Evolutionary conservation across 2,113 vertebrate genomes (phyloP).

Genomic region (Leucosticte australis): DNA sequence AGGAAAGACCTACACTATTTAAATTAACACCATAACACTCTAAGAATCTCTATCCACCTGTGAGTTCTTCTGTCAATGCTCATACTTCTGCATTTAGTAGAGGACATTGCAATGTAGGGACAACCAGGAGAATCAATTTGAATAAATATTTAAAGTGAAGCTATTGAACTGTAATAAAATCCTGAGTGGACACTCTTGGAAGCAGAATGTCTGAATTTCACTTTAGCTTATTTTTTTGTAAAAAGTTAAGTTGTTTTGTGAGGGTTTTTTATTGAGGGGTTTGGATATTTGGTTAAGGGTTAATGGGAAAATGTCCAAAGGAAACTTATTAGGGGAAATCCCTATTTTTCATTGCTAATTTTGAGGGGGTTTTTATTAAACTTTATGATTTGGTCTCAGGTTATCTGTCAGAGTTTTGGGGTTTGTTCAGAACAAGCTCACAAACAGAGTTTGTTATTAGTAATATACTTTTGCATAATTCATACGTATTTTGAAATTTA

Average conservation of each 20-base stretch:
- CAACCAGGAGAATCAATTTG: neutral
- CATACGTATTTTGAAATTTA: neutral
- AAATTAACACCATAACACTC: neutral
- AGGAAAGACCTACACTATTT: neutral
- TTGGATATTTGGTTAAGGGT: neutral
- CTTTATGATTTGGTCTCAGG: neutral
- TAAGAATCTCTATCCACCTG: neutral
- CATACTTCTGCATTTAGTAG: neutral
- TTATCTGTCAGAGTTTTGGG: neutral
- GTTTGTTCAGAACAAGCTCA: neutral
- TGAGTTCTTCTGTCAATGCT: neutral
- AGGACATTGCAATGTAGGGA: neutral
- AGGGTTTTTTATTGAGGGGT: too few relatives aligned
- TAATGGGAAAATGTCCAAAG: neutral
- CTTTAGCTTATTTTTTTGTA: neutral
- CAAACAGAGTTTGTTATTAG: neutral
- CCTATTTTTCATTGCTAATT: neutral
- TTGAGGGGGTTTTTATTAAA: neutral
- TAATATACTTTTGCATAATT: neutral
- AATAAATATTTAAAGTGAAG: neutral
- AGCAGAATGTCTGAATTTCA: neutral
- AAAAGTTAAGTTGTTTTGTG: neutral
- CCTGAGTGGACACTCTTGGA: neutral
- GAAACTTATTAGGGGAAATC: neutral
- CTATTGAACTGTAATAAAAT: neutral